phyloP scores from a whole-genome alignment of 2,888 invertebrate genomes.

The Callinectes sapidus region DNA sequence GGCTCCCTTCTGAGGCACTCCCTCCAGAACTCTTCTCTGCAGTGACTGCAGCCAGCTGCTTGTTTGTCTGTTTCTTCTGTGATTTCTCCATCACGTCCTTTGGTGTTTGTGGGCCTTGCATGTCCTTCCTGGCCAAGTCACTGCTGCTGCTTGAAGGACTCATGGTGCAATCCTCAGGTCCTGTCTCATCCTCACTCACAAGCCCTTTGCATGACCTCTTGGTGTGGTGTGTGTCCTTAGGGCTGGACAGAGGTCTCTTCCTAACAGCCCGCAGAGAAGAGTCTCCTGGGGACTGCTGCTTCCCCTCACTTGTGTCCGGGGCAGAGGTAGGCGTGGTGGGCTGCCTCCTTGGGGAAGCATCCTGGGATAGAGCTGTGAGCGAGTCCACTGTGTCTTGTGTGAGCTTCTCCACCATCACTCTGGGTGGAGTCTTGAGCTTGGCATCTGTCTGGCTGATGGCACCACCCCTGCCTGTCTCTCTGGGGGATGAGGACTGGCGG shows the following conservation, averaged over 20 bases:
- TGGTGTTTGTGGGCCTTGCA: background rate
- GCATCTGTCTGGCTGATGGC: constrained; percentile 37
- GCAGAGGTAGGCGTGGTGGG: background rate
- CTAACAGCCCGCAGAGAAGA: constrained; percentile 16
- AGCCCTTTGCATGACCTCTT: constrained; percentile 46
- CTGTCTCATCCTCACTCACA: background rate
- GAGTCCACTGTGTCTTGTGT: constrained; percentile 44
- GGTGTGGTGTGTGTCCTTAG: background rate
- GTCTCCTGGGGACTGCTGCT: background rate
- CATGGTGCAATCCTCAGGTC: background rate
- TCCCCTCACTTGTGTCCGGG: constrained; percentile 27
- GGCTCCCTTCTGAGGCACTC: background rate
- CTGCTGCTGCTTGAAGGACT: constrained; percentile 6
- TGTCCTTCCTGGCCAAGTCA: background rate
- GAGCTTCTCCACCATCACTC: constrained; percentile 62
- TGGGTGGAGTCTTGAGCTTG: constrained; percentile 65
- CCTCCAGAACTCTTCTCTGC: background rate
- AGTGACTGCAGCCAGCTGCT: background rate
- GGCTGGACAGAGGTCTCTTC: constrained; percentile 58
- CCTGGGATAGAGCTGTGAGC: constrained; percentile 12
- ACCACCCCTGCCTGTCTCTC: background rate
- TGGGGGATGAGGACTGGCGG: background rate
- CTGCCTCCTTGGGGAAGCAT: constrained; percentile 3
- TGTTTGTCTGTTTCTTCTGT: background rate
- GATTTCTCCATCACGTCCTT: background rate